phyloP scores from a whole-genome alignment of 1,140 invertebrate species.

The Melanaphis sacchari region DNA sequence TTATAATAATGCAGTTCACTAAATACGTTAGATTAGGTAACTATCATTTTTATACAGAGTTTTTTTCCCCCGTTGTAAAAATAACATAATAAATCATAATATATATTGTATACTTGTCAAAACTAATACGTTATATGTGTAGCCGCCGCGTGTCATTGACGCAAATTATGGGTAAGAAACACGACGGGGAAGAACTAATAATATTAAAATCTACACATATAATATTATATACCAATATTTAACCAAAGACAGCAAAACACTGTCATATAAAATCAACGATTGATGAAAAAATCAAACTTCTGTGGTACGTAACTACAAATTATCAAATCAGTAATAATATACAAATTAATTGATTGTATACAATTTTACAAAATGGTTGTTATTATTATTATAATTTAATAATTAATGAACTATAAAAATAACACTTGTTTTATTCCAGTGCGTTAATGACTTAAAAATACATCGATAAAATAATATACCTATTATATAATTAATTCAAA shows the following conservation, averaged over 20 bases:
- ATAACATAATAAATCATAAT: neutral
- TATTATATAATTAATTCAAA: neutral
- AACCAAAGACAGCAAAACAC: neutral
- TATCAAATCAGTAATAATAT: neutral
- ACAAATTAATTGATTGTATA: neutral
- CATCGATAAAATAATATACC: neutral
- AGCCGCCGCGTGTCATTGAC: neutral
- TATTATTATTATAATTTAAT: neutral
- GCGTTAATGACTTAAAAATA: neutral
- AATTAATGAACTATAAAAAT: neutral
- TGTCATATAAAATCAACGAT: neutral
- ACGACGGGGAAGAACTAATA: neutral
- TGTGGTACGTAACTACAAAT: neutral
- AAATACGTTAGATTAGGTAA: neutral
- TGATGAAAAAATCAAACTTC: neutral
- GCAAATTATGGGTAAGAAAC: neutral
- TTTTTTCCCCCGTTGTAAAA: neutral
- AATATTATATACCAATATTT: neutral
- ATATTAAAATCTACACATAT: neutral
- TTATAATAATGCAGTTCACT: neutral
- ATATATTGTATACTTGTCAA: constrained; percentile 8
- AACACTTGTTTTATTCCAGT: neutral
- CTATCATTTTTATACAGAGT: neutral
- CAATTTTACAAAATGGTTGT: neutral
- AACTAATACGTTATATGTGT: neutral